Evolutionary conservation across 2,888 invertebrate genomes (phyloP).

Genomic region (Eulithis prunata): DNA sequence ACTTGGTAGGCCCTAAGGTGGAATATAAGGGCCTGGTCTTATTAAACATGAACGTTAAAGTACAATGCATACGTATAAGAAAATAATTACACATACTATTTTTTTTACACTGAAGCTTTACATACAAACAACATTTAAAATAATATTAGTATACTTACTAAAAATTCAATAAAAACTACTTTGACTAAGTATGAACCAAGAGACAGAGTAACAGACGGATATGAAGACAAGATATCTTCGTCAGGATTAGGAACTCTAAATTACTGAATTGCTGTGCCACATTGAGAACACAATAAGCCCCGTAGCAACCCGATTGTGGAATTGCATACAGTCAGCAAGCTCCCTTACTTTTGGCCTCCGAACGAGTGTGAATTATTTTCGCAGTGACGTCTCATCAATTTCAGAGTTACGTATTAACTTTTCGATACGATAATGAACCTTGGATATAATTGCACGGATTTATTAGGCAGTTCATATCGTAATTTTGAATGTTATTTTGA

Average conservation of each 20-base stretch:
- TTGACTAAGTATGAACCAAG: no score
- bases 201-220: no score
- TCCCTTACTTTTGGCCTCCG: conserved; percentile 49
- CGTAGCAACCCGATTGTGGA: background rate
- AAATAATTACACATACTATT: no score
- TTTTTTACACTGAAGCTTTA: no score
- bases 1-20: conserved; percentile 70
- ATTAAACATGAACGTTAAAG: background rate
- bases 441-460: conserved; percentile 42
- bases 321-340: conserved; percentile 3
- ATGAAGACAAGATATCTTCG: no score
- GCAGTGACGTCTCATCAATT: conserved; percentile 64
- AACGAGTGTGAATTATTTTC: conserved; percentile 58
- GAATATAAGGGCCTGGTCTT: conserved; percentile 51
- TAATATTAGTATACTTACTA: no score
- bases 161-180: no score
- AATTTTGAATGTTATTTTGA: conserved; percentile 12
- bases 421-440: conserved; percentile 63
- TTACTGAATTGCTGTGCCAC: no score
- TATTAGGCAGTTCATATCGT: conserved; percentile 44
- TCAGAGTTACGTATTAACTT: conserved; percentile 45
- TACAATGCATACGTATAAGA: background rate
- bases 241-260: no score
- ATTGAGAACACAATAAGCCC: no score
- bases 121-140: no score